Conservation (phyloP, 2,113 vertebrate genomes). For the Colius striatus region DNA sequence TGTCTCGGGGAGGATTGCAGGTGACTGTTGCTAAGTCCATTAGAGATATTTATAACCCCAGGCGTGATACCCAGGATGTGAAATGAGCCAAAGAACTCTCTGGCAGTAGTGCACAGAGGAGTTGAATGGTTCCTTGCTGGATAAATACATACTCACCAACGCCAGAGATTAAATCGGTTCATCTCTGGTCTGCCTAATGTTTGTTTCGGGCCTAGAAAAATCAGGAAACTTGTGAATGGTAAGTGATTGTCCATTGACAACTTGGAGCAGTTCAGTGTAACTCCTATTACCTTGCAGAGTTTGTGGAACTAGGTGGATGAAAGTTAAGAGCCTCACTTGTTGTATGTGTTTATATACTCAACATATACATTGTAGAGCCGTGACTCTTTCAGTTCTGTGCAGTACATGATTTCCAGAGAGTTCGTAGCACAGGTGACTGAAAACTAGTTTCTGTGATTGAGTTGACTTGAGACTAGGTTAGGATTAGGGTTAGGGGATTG, state of each 20-base stretch:
- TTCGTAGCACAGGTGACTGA: no score
- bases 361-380: not conserved
- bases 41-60: slow-evolving; percentile 40
- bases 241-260: not conserved
- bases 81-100: not conserved
- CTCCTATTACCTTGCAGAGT: not conserved
- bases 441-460: not conserved
- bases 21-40: slow-evolving; percentile 56
- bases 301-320: not conserved
- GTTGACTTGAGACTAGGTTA: not conserved
- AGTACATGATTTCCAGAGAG: not conserved
- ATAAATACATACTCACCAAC: not conserved
- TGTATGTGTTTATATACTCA: not conserved
- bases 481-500: no score
- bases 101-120: not conserved
- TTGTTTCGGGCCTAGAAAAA: not conserved
- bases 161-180: not conserved
- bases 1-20: not conserved
- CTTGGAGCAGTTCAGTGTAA: not conserved
- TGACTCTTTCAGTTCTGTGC: not conserved
- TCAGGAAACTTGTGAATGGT: not conserved
- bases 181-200: rapidly evolving
- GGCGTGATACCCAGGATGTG: slow-evolving; percentile 27
- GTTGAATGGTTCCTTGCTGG: not conserved
- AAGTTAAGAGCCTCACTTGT: not conserved